These are phyloP conservation scores for Nematostella vectensis DNA, from an alignment of 92 coral and sea anemone genomes.

Conservation along the genomic window DNA sequence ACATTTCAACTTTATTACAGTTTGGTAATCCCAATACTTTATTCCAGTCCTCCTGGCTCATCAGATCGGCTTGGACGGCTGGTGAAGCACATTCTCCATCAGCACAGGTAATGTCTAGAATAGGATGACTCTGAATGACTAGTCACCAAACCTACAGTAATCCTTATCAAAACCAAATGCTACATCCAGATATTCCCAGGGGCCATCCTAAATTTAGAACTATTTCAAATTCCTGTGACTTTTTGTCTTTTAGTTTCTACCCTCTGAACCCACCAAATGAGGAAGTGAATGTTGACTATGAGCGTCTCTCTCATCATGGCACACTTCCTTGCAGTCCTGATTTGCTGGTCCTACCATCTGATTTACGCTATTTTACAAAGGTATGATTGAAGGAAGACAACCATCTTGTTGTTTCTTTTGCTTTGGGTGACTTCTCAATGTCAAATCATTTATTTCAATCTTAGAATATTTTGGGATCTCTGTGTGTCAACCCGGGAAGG, in stretches of 20 bases:
- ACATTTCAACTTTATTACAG: too few species aligned
- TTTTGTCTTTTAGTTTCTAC: slow-evolving; percentile 49
- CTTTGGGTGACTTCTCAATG: not conserved
- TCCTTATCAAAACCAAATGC: too few species aligned
- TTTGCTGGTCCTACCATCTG: slow-evolving; percentile 85
- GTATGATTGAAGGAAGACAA: slow-evolving; percentile 18
- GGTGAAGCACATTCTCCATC: slow-evolving; percentile 78
- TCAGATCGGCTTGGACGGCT: slow-evolving; percentile 94
- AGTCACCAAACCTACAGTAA: too few species aligned
- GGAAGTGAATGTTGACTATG: slow-evolving; percentile 87
- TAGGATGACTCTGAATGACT: too few species aligned
- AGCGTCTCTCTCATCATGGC: slow-evolving; percentile 60
- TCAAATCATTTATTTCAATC: slow-evolving; percentile 2
- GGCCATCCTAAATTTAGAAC: too few species aligned
- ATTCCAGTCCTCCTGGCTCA: slow-evolving; percentile 85
- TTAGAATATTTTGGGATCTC: slow-evolving; percentile 77
- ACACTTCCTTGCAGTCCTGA: slow-evolving; percentile 79
- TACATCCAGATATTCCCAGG: too few species aligned
- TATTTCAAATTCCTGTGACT: not conserved
- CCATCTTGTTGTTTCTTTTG: not conserved
- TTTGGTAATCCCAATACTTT: too few species aligned
- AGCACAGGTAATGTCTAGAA: slow-evolving; percentile 82
- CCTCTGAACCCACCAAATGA: slow-evolving; percentile 92
- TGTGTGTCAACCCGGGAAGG: slow-evolving; percentile 94
- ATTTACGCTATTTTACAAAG: slow-evolving; percentile 89